phyloP scores from a whole-genome alignment of 2,113 vertebrate genomes.

The Recurvirostra avosetta region DNA sequence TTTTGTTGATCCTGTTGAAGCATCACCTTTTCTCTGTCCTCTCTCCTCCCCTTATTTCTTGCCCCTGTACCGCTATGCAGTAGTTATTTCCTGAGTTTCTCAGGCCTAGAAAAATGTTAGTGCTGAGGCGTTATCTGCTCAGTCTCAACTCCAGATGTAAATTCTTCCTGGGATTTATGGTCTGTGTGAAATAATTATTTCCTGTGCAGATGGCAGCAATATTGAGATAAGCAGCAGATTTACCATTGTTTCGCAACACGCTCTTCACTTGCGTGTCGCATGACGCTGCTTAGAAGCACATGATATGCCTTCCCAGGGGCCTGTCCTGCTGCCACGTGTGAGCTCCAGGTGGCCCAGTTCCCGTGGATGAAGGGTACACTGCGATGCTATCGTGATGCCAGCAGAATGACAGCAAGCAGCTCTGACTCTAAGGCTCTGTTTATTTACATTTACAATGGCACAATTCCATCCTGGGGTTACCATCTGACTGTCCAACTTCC shows the following conservation, averaged over 20 bases:
- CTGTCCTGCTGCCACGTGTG: not conserved
- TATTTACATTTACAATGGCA: not conserved
- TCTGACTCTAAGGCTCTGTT: not conserved
- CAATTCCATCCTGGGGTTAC: not conserved
- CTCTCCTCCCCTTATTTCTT: not conserved
- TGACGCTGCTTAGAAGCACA: rapidly evolving
- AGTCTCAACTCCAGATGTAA: not conserved
- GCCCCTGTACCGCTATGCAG: not conserved
- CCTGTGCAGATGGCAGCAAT: not conserved
- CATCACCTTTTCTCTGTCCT: not conserved
- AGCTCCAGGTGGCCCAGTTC: not conserved
- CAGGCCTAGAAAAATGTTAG: not conserved
- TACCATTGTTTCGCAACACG: not conserved
- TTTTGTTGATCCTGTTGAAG: not conserved
- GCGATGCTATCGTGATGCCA: not conserved
- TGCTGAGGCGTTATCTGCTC: not conserved
- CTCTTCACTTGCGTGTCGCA: not conserved
- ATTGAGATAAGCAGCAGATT: not conserved
- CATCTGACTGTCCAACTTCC: not conserved
- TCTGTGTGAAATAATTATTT: not conserved
- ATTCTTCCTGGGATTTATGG: not conserved
- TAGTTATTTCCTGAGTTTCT: not conserved
- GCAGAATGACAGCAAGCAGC: not conserved
- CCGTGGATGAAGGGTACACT: rapidly evolving
- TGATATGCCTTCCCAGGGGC: not conserved